Evolutionary conservation across 2,888 invertebrate genomes (phyloP), one percentile per base, ranked within the genome.

Genomic region (Eristalis intricaria): DNA sequence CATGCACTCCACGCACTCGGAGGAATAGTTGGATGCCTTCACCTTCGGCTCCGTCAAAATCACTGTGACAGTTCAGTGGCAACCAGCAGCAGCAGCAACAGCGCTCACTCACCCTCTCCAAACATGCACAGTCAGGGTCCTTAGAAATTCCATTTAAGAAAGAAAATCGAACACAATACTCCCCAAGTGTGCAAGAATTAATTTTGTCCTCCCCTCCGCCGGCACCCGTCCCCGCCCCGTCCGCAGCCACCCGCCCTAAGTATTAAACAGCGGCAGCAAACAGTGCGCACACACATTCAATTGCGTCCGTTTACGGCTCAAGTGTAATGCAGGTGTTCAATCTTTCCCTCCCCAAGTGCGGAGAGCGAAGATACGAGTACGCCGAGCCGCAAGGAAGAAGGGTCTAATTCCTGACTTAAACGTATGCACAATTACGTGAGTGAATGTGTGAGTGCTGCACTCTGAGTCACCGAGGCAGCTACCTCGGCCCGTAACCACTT

Each of bases 131-230:
- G 71, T 81, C 74, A 82, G 71, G 23, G 83, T 82, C 73, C 61
- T 86, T 77, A 65, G 19, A 68, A 76, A 84, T 76, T 50, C 61
- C 75, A 79, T 79, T 79, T 71, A 43, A 23, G 26, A 78, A 23
- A 35, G 58, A 60, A 68, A 79, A 86, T 79, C 76, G 75, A 76
- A 87, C 71, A 79, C 71, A 84, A 87, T 87, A 75, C 79, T 76
- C 83, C 83, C 83, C 83, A 84, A 87, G 87, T 87, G 87, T 87
- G 83, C 83, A 83, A 68, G 87, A 87, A 87, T 87, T 87, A 87
- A 87, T 87, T 87, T 83, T 71, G 15, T 76, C 77, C 74, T 77
- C 22, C 68, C 73, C 35, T 73, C 75, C 40, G 69, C 43, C 58
- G n/a, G 56, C 29, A 10, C 10, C 29, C 5, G 29, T 5, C 29